Evolutionary conservation across 2,888 invertebrate genomes (phyloP).

Genomic region (Galeopsomyia nigrocyanea): DNA sequence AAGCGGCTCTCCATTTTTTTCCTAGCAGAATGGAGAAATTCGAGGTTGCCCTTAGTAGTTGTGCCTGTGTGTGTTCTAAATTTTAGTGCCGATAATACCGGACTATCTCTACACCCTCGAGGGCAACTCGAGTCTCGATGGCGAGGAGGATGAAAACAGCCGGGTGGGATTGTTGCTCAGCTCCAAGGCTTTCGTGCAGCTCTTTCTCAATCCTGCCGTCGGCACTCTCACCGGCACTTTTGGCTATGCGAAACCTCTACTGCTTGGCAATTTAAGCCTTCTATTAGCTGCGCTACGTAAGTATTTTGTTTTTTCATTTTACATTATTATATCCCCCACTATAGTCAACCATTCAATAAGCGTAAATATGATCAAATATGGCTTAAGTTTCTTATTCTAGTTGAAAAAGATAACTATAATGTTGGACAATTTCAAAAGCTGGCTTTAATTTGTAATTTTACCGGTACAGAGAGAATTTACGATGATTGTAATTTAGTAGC

Average conservation of each 20-base stretch:
- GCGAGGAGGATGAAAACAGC: conserved; percentile 74
- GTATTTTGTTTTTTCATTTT: conserved; percentile 57
- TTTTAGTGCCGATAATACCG: conserved; percentile 84
- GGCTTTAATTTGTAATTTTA: too few species aligned
- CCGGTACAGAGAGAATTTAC: too few species aligned
- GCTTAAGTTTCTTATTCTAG: too few species aligned
- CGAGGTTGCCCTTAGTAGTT: too few species aligned
- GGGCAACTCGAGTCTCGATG: conserved; percentile 39
- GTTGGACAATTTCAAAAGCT: too few species aligned
- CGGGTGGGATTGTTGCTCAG: conserved; percentile 79
- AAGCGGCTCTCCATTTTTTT: too few species aligned
- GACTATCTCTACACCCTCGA: conserved; percentile 78
- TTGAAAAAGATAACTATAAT: too few species aligned
- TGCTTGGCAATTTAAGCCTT: conserved; percentile 78
- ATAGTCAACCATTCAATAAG: too few species aligned
- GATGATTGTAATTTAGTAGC: too few species aligned
- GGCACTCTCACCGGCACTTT: conserved; percentile 77
- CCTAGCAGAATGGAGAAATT: too few species aligned
- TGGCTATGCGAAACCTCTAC: conserved; percentile 79
- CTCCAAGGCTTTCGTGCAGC: conserved; percentile 85
- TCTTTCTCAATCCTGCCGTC: conserved; percentile 82
- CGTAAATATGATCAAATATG: too few species aligned
- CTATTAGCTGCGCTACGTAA: conserved; percentile 78
- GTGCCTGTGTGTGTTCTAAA: conserved; percentile 22
- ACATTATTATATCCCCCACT: too few species aligned